Conservation (phyloP, 2,888 invertebrate species). For the Venustoraphidia nigricollis region DNA sequence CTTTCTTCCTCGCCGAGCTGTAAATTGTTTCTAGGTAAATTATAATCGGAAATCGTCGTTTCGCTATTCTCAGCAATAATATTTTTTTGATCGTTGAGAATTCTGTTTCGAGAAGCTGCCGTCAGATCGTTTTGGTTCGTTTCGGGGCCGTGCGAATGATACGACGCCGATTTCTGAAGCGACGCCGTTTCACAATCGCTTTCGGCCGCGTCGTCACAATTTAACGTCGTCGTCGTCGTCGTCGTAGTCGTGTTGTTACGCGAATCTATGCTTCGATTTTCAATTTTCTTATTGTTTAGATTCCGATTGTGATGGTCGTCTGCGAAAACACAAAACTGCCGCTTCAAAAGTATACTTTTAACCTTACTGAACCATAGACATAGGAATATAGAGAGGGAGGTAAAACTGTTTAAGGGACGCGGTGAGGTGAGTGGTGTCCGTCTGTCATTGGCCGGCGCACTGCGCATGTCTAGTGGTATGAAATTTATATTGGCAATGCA, state of each 20-base stretch:
- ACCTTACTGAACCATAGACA: too few relatives aligned
- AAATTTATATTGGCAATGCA: too few relatives aligned
- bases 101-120: neutral
- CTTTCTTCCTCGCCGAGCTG: constrained; percentile 45
- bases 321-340: constrained; percentile 7
- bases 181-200: constrained; percentile 8
- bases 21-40: constrained; percentile 11
- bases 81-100: neutral
- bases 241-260: constrained; percentile 22
- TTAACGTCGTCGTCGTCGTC: constrained; percentile 20
- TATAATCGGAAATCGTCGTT: neutral
- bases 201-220: constrained; percentile 13
- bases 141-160: neutral
- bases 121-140: constrained; percentile 4
- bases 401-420: too few relatives aligned
- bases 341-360: neutral
- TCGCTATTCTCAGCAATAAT: neutral
- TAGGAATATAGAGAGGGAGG: too few relatives aligned
- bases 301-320: constrained; percentile 23
- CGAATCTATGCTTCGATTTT: constrained; percentile 14
- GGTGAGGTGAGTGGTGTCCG: too few relatives aligned
- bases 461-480: too few relatives aligned
- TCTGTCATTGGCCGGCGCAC: too few relatives aligned
- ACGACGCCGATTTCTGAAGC: neutral
- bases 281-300: constrained; percentile 2